Conservation (phyloP, 2,888 invertebrate species). For the Pandemis corylana region DNA sequence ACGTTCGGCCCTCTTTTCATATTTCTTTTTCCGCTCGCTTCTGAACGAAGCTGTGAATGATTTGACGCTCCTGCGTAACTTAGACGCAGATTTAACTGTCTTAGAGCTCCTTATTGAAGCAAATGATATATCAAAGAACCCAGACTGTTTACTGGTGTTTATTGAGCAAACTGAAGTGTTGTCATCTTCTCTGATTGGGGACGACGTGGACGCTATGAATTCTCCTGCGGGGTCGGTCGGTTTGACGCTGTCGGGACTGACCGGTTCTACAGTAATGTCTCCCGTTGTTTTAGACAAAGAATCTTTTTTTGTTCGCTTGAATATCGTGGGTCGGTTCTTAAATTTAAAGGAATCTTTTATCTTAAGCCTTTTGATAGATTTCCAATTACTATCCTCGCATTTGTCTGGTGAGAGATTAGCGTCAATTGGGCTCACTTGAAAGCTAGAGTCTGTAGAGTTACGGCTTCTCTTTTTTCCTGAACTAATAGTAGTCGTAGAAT, state of each 20-base stretch:
- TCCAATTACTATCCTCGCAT: conserved; percentile 80
- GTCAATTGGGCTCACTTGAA: conserved; percentile 74
- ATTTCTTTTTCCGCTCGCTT: conserved; percentile 81
- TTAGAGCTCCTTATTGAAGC: conserved; percentile 76
- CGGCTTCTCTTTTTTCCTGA: conserved; percentile 81
- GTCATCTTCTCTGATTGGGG: conserved; percentile 79
- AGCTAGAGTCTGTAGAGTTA: conserved; percentile 80
- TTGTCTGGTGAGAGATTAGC: conserved; percentile 75
- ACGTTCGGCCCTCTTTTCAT: conserved; percentile 74
- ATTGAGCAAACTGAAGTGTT: conserved; percentile 78
- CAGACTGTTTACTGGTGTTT: conserved; percentile 80
- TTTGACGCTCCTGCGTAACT: conserved; percentile 78
- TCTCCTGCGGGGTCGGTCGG: conserved; percentile 79
- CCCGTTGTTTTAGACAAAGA: conserved; percentile 71
- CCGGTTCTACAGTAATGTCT: conserved; percentile 74
- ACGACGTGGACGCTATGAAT: conserved; percentile 76
- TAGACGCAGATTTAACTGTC: conserved; percentile 79
- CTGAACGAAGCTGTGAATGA: conserved; percentile 83
- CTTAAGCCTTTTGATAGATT: conserved; percentile 80
- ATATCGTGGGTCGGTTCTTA: conserved; percentile 79
- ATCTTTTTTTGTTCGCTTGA: conserved; percentile 78
- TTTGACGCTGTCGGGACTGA: conserved; percentile 73
- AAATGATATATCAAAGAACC: conserved; percentile 81
- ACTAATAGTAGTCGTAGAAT: conserved; percentile 78
- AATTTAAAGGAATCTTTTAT: conserved; percentile 83